Percentiles rank a stretch among this genome's conserved stretches.
These are phyloP conservation scores for Catharus fuscescens DNA, from an alignment of 2,113 vertebrate species.

Conservation along the genomic window DNA sequence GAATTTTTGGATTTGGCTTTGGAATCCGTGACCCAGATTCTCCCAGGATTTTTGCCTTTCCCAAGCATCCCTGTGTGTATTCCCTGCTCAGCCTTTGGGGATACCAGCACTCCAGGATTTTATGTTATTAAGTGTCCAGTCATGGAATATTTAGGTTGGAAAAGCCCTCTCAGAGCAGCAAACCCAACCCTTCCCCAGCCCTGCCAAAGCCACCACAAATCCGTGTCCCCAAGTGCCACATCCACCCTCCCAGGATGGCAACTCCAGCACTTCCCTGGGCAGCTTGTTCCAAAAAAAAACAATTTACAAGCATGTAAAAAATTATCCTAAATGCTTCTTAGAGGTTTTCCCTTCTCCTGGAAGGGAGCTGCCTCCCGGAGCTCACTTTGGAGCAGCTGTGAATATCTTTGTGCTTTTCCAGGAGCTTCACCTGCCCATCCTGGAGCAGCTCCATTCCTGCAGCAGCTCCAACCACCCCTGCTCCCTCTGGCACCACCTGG, in stretches of 20 bases:
- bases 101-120: neutral
- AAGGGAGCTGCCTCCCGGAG: neutral
- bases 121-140: neutral
- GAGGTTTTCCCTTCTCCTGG: neutral
- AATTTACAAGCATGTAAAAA: neutral
- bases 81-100: neutral
- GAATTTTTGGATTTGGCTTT: neutral
- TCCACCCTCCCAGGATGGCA: no score
- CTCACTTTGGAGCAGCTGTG: accelerated
- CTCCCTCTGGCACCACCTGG: accelerated
- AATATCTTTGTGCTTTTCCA: neutral
- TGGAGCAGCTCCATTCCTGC: accelerated
- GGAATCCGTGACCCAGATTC: neutral
- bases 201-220: neutral
- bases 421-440: neutral
- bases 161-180: neutral
- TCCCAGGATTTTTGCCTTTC: neutral
- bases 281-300: neutral
- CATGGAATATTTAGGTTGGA: neutral
- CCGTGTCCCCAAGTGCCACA: neutral
- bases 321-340: neutral
- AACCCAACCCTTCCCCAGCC: neutral
- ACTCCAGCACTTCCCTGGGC: neutral
- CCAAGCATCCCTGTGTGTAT: neutral
- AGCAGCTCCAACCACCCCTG: neutral